Percentiles rank a stretch among this genome's conserved stretches.
phyloP scores from a whole-genome alignment of 2,888 invertebrate genomes.

The Ophraella communa region DNA sequence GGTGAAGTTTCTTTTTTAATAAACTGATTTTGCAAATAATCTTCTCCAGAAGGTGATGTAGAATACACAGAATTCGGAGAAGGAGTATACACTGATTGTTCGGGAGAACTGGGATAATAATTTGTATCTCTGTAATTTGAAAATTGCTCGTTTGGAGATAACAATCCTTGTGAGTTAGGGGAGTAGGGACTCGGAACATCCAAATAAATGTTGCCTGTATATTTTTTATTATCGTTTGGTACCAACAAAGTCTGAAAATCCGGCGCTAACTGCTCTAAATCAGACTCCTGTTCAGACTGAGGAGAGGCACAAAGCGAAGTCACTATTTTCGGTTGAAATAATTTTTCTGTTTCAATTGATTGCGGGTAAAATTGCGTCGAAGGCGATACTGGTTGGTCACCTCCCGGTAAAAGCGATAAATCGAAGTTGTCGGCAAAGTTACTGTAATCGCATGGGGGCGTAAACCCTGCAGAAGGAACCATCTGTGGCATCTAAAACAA shows the following conservation, averaged over 20 bases:
- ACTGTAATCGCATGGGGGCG: slow-evolving; percentile 73
- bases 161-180: slow-evolving; percentile 57
- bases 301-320: slow-evolving; percentile 54
- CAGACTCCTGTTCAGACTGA: slow-evolving; percentile 45
- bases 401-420: slow-evolving; percentile 73
- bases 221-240: slow-evolving; percentile 47
- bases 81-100: slow-evolving; percentile 62
- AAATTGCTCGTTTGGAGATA: slow-evolving; percentile 61
- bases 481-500: slow-evolving; percentile 81
- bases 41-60: slow-evolving; percentile 64
- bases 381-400: slow-evolving; percentile 65
- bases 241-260: slow-evolving; percentile 57
- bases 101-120: slow-evolving; percentile 60
- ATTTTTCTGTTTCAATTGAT: slow-evolving; percentile 53
- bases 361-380: slow-evolving; percentile 55
- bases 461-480: slow-evolving; percentile 78
- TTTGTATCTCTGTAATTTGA: slow-evolving; percentile 61
- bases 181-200: slow-evolving; percentile 59
- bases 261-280: slow-evolving; percentile 50
- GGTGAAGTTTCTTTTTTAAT: slow-evolving; percentile 64
- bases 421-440: slow-evolving; percentile 72
- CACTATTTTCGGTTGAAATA: slow-evolving; percentile 52
- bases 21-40: slow-evolving; percentile 54
- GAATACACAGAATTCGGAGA: slow-evolving; percentile 64
- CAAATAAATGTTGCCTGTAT: slow-evolving; percentile 55